Evolutionary conservation across 1,140 invertebrate genomes (phyloP), one percentile per base, ranked within the genome.

Genomic region (Psilanteris sp.): DNA sequence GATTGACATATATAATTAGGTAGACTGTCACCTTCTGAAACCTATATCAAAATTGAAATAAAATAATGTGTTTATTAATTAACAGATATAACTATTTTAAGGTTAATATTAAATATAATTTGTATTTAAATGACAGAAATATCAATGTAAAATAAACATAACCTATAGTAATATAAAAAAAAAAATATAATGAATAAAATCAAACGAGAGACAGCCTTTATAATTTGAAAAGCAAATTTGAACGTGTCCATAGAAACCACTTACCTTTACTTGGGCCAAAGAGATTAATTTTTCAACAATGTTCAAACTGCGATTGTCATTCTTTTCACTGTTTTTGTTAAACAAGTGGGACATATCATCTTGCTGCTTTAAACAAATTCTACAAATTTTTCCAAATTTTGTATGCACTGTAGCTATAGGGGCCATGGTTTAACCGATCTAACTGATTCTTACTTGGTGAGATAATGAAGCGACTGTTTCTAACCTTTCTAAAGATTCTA

Each of bases 241-340:
- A 79, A 79, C 71, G 74, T 62, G 68, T 70, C 71, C 74, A 20
- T 67, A 10, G 8, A 20, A 18, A 10, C n/a, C 46, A 61, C 70
- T 54, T 46, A 83, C 81, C 64, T 83, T 48, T 18, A 83, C 76
- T 31, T 71, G 57, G 22, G 81, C 79, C 10, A 83, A 75, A 1
- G 71, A 71, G 10, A 64, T 57, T 48, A 83, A 79, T 72, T 76
- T 79, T 13, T 59, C 32, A 0, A 70, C 77, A 14, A 79, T 66
- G 14, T 64, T 32, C 7, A 26, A 34, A 1, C 24, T 22, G 27
- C 29, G 8, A 8, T 64, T 32, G 16, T 54, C 15, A n/a, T 37
- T 26, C 20, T 68, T 36, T 0, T 22, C 16, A 16, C 15, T 20
- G 3, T 26, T 32, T 26, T 26, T 46, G 4, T 59, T 16, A 27